phyloP scores from a whole-genome alignment of 2,888 invertebrate genomes.

The Lysandra coridon region DNA sequence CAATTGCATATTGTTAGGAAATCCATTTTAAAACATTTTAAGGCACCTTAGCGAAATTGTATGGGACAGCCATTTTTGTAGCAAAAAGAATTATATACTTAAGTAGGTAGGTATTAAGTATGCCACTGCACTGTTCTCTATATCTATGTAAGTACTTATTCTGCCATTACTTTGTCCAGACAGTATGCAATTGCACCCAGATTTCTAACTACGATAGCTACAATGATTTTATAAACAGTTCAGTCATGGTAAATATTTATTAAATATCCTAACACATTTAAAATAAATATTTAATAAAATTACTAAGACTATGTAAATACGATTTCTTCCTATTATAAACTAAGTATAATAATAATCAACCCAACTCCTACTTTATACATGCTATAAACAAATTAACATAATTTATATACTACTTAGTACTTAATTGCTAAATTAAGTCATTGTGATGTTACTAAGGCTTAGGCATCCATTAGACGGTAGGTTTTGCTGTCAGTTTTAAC shows the following conservation, averaged over 20 bases:
- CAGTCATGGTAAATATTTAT: background rate
- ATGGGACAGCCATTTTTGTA: background rate
- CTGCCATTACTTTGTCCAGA: background rate
- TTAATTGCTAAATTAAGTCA: no score
- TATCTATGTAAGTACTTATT: background rate
- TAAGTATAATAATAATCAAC: no score
- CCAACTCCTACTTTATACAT: no score
- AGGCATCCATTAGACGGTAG: no score
- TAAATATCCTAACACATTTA: background rate
- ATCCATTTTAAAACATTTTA: background rate
- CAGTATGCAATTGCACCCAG: background rate
- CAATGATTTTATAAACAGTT: background rate
- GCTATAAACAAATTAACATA: no score
- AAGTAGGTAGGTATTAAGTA: no score
- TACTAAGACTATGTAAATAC: background rate
- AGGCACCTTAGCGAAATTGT: background rate
- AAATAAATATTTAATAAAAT: background rate
- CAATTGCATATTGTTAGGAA: background rate
- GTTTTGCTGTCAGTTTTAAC: no score
- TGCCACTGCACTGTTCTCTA: no score
- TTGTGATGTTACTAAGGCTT: no score
- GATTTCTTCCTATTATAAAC: no score
- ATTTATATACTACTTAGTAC: no score
- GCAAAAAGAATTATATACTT: no score
- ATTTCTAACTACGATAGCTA: background rate